Evolutionary conservation across 2,797 vertebrate genomes (phyloP), one percentile per base, ranked within the genome.

Genomic region (Cottoperca gobio): DNA sequence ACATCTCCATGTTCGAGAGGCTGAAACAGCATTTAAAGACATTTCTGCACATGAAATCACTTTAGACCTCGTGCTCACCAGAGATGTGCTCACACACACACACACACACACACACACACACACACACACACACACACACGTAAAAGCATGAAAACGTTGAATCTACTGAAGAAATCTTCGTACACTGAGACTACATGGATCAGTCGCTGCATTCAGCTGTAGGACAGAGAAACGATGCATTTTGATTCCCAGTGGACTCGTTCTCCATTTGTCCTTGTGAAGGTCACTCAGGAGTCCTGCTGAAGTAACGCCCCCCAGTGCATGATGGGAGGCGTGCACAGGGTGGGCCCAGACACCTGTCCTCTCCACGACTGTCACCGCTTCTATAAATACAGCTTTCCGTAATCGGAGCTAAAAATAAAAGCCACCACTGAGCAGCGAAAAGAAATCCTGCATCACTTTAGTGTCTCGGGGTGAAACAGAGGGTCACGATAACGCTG

Each of bases 331-430:
- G 78, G 81, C 42, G 13, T 26, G 54, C 59, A 52, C 1, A 55
- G 72, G 78, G 78, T 48, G 58, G 76, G 69, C 84, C 69, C 73
- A 84, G 91, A 93, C 95, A 95, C 93, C 93, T 93, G 93, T 94
- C 94, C 93, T 91, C 88, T 87, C 85, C 80, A 84, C 70, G 82
- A 93, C 84, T 93, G 93, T 93, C 91, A 93, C 58, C 89, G 82
- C 54, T 79, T 88, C 91, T 95, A 95, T 93, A 93, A 94, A 95
- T 95, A 95, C 70, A 57, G 69, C 82, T 85, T 93, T 88, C 90
- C 88, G 90, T 86, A 90, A 94, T 92, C 88, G 89, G 81, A 80
- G 74, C 89, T 92, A 94, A 90, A 94, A 92, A 94, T 93, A 94
- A 80, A 74, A 86, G 35, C 65, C 19, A 62, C 73, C 73, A 85